phyloP scores from a whole-genome alignment of 1,140 invertebrate genomes.

The Neodiprion virginianus region DNA sequence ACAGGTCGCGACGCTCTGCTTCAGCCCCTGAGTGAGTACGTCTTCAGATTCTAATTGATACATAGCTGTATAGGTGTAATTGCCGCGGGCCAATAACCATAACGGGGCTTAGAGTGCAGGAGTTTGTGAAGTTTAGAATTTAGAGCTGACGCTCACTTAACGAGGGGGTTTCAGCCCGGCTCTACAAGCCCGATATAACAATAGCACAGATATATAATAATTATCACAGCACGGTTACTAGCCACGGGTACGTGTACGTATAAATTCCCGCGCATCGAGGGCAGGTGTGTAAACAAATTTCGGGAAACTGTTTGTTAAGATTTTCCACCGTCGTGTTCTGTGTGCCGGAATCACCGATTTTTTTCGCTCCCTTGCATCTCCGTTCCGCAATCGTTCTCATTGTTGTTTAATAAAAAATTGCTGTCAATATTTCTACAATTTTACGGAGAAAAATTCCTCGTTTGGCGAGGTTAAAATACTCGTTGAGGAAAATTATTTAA shows the following conservation, averaged over 20 bases:
- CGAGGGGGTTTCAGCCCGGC: not conserved
- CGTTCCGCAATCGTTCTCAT: too few species aligned
- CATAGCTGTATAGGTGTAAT: not conserved
- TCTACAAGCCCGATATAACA: not conserved
- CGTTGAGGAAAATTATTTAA: too few species aligned
- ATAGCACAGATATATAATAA: not conserved
- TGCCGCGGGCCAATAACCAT: not conserved
- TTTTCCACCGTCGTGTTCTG: too few species aligned
- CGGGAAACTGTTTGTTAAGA: too few species aligned
- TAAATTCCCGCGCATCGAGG: too few species aligned
- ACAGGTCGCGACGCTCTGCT: not conserved
- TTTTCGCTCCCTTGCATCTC: too few species aligned
- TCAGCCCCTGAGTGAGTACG: not conserved
- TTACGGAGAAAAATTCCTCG: too few species aligned
- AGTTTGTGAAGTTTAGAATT: too few species aligned
- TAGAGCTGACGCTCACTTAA: not conserved
- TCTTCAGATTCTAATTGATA: constrained; percentile 1
- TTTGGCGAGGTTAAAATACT: too few species aligned
- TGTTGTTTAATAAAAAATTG: not conserved
- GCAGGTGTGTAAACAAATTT: too few species aligned
- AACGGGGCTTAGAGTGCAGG: not conserved
- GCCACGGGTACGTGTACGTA: not conserved
- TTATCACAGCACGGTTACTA: not conserved
- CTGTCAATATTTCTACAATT: not conserved
- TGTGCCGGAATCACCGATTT: too few species aligned